These are phyloP conservation scores for Apostichopus leukothele DNA, from an alignment of 53 echinoderm and acorn worm species.

Conservation along the genomic window DNA sequence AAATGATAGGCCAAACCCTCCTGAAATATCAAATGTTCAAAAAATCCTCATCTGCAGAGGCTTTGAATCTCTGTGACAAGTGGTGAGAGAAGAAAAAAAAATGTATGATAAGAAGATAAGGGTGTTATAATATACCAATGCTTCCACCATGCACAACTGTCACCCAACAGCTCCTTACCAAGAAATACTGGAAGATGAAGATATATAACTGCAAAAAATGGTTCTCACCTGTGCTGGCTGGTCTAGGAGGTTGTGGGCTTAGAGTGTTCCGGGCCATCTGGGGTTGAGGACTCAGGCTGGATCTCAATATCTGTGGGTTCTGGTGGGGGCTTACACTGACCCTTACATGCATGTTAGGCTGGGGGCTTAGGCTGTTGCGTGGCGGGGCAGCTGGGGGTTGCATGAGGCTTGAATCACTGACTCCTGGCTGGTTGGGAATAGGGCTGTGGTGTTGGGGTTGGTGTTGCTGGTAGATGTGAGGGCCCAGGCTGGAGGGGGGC, in stretches of 20 bases:
- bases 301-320: constrained; percentile 78
- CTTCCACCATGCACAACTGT: too few relatives aligned
- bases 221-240: constrained; percentile 92
- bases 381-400: constrained; percentile 79
- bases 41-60: too few relatives aligned
- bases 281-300: constrained; percentile 94
- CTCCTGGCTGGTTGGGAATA: constrained; percentile 56
- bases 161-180: too few relatives aligned
- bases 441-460: constrained; percentile 72
- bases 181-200: too few relatives aligned
- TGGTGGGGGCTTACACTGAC: constrained; percentile 57
- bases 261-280: constrained; percentile 83
- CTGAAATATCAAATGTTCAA: too few relatives aligned
- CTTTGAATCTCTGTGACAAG: too few relatives aligned
- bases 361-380: constrained; percentile 83
- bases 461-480: constrained; percentile 58
- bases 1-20: too few relatives aligned
- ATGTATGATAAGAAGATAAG: too few relatives aligned
- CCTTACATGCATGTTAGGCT: constrained; percentile 71
- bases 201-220: not conserved
- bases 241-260: constrained; percentile 92
- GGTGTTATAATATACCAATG: too few relatives aligned
- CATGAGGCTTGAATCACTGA: constrained; percentile 87
- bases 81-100: too few relatives aligned
- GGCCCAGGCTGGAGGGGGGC: constrained; percentile 58